Percentiles rank a stretch among this genome's conserved stretches.
These are phyloP conservation scores for Portevinia maculata DNA, from an alignment of 2,888 invertebrate genomes.

Conservation along the genomic window DNA sequence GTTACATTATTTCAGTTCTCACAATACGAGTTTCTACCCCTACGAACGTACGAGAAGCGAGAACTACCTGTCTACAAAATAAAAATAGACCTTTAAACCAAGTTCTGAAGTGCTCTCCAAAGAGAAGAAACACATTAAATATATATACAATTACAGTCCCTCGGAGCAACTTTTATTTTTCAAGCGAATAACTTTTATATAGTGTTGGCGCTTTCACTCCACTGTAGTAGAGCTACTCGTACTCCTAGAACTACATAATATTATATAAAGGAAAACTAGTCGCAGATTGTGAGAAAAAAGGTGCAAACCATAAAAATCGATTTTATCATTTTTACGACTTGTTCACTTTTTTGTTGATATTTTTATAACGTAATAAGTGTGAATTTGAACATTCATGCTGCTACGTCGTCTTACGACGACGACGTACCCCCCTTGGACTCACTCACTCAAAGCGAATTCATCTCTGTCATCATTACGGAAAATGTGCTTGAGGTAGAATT, in stretches of 20 bases:
- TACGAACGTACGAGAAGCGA: no score
- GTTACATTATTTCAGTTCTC: conserved; percentile 14
- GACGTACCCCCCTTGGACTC: neutral
- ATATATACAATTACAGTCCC: conserved; percentile 9
- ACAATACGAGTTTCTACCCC: neutral
- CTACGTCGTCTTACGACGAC: neutral
- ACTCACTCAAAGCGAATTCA: conserved; percentile 11
- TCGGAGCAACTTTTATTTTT: conserved; percentile 21
- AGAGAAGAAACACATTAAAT: conserved; percentile 1
- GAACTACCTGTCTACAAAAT: neutral
- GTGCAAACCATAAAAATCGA: no score
- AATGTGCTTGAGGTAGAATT: neutral
- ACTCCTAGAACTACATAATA: no score
- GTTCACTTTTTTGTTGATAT: conserved; percentile 3
- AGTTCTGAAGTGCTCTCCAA: neutral
- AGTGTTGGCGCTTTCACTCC: neutral
- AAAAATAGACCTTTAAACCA: neutral
- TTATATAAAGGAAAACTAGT: no score
- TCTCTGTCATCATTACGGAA: neutral
- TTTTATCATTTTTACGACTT: no score
- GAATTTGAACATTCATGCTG: conserved; percentile 7
- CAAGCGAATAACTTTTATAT: neutral
- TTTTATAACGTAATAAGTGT: conserved; percentile 32
- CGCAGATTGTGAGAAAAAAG: neutral
- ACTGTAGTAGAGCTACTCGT: no score